Evolutionary conservation across 92 coral and sea anemone genomes (phyloP).

Genomic region (Diadumene lineata): DNA sequence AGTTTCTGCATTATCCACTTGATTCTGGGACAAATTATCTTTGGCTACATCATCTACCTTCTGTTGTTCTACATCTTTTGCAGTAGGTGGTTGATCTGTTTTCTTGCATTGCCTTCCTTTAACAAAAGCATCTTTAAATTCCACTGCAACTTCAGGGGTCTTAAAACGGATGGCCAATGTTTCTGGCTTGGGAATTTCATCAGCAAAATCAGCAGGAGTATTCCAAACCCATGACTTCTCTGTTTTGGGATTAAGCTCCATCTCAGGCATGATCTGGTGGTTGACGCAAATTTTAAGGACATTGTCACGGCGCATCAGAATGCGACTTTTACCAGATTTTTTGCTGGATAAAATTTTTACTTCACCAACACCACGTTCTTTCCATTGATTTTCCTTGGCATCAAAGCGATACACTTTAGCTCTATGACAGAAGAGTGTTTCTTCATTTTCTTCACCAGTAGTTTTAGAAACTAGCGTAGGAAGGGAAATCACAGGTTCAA

Average conservation of each 20-base stretch:
- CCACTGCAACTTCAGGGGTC: conserved; percentile 61
- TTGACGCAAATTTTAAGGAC: conserved; percentile 92
- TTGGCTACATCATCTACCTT: background rate
- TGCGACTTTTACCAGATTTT: conserved; percentile 59
- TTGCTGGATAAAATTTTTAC: conserved; percentile 70
- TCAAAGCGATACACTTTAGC: conserved; percentile 86
- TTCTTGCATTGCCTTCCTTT: conserved; percentile 12
- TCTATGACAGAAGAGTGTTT: conserved; percentile 72
- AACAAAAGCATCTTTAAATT: conserved; percentile 68
- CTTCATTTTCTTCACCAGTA: conserved; percentile 93
- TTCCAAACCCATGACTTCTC: conserved; percentile 92
- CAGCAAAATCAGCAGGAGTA: conserved; percentile 87
- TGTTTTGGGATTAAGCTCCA: conserved; percentile 79
- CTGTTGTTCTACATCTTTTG: background rate
- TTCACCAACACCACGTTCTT: conserved; percentile 95
- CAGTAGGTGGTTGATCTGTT: background rate
- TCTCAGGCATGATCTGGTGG: conserved; percentile 77
- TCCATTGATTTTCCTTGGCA: conserved; percentile 78
- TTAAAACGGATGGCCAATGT: conserved; percentile 83
- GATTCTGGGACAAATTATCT: background rate
- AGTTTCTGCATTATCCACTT: background rate
- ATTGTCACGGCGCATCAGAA: conserved; percentile 94
- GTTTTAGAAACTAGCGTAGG: conserved; percentile 72
- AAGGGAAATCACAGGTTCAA: conserved; percentile 90
- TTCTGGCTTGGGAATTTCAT: conserved; percentile 69